Base-by-base conservation (phyloP, 2,888 invertebrate species). In the Acrobasis repandana region DNA sequence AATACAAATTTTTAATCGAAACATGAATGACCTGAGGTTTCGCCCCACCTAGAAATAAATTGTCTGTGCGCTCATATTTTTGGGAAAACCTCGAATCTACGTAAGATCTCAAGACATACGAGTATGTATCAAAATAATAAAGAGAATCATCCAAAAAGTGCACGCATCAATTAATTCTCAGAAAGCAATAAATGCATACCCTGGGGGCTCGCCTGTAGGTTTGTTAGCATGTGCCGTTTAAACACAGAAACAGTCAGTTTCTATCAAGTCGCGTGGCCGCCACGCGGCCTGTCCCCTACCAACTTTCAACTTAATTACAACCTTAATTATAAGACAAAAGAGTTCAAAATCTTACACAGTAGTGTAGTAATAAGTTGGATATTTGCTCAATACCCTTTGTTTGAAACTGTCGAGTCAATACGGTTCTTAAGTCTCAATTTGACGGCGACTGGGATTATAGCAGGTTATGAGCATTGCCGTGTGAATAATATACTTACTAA, bases 391-490 rank as follows among this genome's bases (percentile, higher is more conserved):
- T 64, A 66, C 70, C 69, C 71, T 69, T 69, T 71, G 63, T 70
- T 73, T 69, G 70, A 61, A 67, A 67, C 66, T 67, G 65, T 67
- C 63, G 63, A 69, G 68, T 72, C 73, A 72, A 72, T 68, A 67
- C 60, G 65, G 36, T 36, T 38, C 50, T 5, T 38, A 34, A 28
- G 52, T 52, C 52, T 52, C 20, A 18, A 18, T 54, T 54, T 54
- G 54, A 54, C 3, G 54, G 18, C 54, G 20, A 50, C 11, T 2
- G 10, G 52, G 52, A 54, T 54, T 54, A 54, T 38, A 9, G 38
- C 54, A 54, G 54, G 43, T 54, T 54, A 14, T 10, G 16, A 38
- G 38, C 38, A 11, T 20, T 36, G 38, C 43, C 28, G 28, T 28
- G 6, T 28, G 6, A 28, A 28, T 28, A 8, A 28, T 28, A 28